Base-by-base conservation (phyloP, 2,888 invertebrate genomes). In the Agrotis ipsilon region DNA sequence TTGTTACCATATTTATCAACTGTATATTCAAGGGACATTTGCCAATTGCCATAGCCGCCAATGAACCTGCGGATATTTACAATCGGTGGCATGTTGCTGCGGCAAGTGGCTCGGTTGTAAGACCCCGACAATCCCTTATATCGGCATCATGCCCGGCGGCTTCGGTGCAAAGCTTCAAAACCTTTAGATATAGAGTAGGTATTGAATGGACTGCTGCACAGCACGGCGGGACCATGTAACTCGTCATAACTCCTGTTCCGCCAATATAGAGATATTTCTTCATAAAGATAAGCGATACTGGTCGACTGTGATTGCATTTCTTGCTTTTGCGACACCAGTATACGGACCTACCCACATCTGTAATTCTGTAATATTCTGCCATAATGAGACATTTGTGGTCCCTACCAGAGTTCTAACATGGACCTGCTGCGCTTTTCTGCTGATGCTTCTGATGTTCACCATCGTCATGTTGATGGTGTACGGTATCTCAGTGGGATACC, bases 401-500 rank as follows among this genome's bases (percentile, higher is more conserved):
- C 27, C 7, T 55, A 16, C 48, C 84, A 95, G 95, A 85, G 92
- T 95, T 7, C 83, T 94, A 6, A 94, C 95, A 19, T 95, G 94
- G 94, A 88, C 93, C 0, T 94, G 94, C 82, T 95, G 94, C 75
- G 95, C 95, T 2, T 93, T 94, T 64, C 84, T 95, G 2, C 80
- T 96, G 48, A 92, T 94, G 90, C 48, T 94, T 51, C 84, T 96
- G 27, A 93, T 96, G 94, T 92, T 92, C 58, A 84, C 85, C 21
- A 86, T 95, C 39, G 74, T 95, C 2, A 49, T 94, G 43, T 82
- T 96, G 32, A 94, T 94, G 94, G 86, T 94, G 39, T 96, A 95
- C 77, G 94, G 95, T 9, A 94, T 96, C 63, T 92, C 95, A n/a
- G 92, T 95, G 21, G 96, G 96, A 7, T 95, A 96, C 76, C 94